These are phyloP conservation scores for Acropora tenuis DNA, from an alignment of 64 coral and sea anemone species.

Conservation along the genomic window DNA sequence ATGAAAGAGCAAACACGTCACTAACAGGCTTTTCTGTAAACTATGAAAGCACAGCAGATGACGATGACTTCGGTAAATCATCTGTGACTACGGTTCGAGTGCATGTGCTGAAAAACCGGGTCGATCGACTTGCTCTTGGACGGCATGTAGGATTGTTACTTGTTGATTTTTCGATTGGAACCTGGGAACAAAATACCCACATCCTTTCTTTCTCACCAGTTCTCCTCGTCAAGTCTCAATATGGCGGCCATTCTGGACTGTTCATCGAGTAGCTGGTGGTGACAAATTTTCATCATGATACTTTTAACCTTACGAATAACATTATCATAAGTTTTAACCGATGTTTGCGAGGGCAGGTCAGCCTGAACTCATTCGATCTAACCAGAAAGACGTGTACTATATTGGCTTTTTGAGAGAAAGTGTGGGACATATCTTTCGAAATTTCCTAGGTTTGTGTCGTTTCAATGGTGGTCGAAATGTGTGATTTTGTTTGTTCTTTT, in stretches of 20 bases:
- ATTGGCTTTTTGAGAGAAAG: slow-evolving; percentile 78
- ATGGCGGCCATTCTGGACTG: background rate
- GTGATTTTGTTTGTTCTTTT: too few relatives aligned
- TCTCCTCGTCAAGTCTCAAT: background rate
- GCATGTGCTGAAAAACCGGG: too few relatives aligned
- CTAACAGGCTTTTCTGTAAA: too few relatives aligned
- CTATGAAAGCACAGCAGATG: too few relatives aligned
- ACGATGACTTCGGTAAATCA: too few relatives aligned
- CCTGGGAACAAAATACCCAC: background rate
- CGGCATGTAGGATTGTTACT: too few relatives aligned
- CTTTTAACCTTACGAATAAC: background rate
- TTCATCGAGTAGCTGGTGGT: background rate
- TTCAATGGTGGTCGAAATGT: too few relatives aligned
- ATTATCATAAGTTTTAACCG: background rate
- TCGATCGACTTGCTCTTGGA: too few relatives aligned
- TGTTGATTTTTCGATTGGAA: background rate
- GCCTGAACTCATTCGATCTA: slow-evolving; percentile 90
- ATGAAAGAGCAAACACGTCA: too few relatives aligned
- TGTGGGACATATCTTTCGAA: slow-evolving; percentile 79
- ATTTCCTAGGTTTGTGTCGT: slow-evolving; percentile 61
- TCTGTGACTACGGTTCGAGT: too few relatives aligned
- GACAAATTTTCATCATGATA: background rate
- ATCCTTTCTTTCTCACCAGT: background rate
- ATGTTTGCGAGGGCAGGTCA: slow-evolving; percentile 81
- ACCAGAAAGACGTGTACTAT: slow-evolving; percentile 93